phyloP scores from a whole-genome alignment of 2,888 invertebrate genomes.

The Drosophila mercatorum region DNA sequence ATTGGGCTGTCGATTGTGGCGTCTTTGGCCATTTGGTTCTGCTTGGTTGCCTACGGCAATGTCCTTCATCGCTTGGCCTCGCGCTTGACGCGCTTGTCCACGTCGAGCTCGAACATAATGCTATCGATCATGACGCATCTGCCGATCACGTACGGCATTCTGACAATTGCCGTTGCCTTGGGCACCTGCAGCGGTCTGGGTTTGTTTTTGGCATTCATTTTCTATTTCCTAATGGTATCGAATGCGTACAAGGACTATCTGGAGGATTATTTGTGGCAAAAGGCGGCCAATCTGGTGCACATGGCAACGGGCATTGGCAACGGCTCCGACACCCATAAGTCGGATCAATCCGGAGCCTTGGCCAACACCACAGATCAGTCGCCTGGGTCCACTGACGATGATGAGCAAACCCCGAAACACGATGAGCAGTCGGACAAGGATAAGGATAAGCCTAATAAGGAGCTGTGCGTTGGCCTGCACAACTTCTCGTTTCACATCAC shows the following conservation, averaged over 20 bases:
- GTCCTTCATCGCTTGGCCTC: conserved; percentile 63
- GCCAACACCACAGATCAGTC: neutral
- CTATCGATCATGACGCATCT: conserved; percentile 88
- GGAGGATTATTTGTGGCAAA: conserved; percentile 86
- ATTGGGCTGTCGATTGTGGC: conserved; percentile 69
- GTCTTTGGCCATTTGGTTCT: conserved; percentile 63
- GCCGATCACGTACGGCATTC: conserved; percentile 88
- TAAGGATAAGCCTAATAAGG: conserved; percentile 4
- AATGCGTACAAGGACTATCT: conserved; percentile 89
- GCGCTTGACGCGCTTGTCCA: conserved; percentile 69
- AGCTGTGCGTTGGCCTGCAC: conserved; percentile 55
- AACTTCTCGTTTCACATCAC: conserved; percentile 90
- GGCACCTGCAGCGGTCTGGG: conserved; percentile 91
- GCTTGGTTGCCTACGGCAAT: conserved; percentile 68
- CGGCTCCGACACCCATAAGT: no score
- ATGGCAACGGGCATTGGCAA: conserved; percentile 5
- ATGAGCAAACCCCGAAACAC: neutral
- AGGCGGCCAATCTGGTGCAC: conserved; percentile 79
- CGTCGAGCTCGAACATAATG: conserved; percentile 84
- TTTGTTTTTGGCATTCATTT: conserved; percentile 87
- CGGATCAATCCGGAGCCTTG: neutral
- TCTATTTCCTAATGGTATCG: conserved; percentile 89
- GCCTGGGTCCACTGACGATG: conserved; percentile 1
- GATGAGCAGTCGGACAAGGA: neutral
- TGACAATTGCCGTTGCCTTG: conserved; percentile 87